A percentile compares a stretch with the other conserved stretches of the same genome.
Evolutionary conservation across 2,797 vertebrate species (phyloP).

Genomic region (Pyrocephalus nanus): DNA sequence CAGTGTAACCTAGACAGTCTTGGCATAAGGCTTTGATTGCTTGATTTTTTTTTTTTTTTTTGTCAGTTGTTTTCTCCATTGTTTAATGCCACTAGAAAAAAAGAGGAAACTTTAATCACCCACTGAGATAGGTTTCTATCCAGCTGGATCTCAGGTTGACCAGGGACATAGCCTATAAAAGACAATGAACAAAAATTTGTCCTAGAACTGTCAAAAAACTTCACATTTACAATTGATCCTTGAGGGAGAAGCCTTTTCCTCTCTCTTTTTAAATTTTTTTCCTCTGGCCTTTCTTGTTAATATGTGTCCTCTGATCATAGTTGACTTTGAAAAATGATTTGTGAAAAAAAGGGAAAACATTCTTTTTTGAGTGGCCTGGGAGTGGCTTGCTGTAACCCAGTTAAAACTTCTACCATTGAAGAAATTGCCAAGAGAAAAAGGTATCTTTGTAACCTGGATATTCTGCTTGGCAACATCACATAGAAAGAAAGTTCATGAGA

Average conservation of each 20-base stretch:
- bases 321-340: neutral
- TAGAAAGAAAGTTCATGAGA: neutral
- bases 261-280: neutral
- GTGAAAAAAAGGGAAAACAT: neutral
- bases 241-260: neutral
- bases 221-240: neutral
- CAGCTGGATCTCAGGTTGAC: neutral
- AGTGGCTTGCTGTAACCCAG: neutral
- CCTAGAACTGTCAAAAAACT: slow-evolving; percentile 27
- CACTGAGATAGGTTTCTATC: neutral
- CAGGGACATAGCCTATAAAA: neutral
- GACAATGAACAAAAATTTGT: neutral
- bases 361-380: neutral
- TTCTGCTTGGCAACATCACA: neutral
- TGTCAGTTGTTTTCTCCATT: neutral
- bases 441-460: neutral
- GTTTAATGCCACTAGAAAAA: neutral
- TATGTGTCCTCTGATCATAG: neutral
- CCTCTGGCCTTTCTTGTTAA: slow-evolving; percentile 20
- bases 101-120: neutral
- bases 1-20: neutral
- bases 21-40: neutral
- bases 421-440: neutral
- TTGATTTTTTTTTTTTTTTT: neutral
- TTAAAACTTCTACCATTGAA: neutral